A percentile compares a stretch with the other conserved stretches of the same genome.
These are phyloP conservation scores for Anguilla pacifica DNA, from an alignment of 2,797 vertebrate genomes.

Conservation along the genomic window DNA sequence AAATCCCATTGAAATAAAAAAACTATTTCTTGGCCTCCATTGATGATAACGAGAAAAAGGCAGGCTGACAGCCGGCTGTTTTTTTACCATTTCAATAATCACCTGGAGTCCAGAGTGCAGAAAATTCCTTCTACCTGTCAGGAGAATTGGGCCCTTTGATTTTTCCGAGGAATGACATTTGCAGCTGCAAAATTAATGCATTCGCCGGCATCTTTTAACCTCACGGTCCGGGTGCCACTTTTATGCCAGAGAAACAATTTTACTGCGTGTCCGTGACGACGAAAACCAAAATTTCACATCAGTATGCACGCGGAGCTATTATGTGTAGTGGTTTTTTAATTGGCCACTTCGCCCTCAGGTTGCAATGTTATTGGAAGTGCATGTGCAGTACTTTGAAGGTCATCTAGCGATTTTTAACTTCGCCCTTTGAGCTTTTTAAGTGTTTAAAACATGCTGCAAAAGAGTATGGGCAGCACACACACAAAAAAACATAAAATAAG, in stretches of 20 bases:
- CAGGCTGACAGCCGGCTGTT: neutral
- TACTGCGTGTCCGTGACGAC: neutral
- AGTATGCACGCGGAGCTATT: neutral
- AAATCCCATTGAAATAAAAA: constrained; percentile 30
- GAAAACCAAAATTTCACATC: neutral
- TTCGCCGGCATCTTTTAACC: neutral
- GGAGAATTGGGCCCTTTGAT: neutral
- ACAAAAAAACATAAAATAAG: neutral
- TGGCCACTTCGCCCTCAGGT: neutral
- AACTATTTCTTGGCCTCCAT: constrained; percentile 5
- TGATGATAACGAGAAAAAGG: constrained; percentile 18
- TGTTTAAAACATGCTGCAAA: neutral
- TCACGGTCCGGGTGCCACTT: neutral
- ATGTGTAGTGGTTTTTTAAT: neutral
- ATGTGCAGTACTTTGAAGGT: neutral
- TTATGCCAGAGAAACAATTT: neutral
- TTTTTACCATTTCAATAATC: constrained; percentile 17
- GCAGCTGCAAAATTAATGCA: neutral
- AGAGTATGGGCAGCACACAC: neutral
- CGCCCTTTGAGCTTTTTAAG: neutral
- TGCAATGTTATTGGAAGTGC: neutral
- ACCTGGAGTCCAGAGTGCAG: neutral
- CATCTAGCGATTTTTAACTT: neutral
- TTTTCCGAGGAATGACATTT: neutral
- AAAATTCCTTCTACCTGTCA: neutral